A percentile compares a stretch with the other conserved stretches of the same genome.
Evolutionary conservation across 2,113 vertebrate species (phyloP).

Genomic region (Elaphurus davidianus): DNA sequence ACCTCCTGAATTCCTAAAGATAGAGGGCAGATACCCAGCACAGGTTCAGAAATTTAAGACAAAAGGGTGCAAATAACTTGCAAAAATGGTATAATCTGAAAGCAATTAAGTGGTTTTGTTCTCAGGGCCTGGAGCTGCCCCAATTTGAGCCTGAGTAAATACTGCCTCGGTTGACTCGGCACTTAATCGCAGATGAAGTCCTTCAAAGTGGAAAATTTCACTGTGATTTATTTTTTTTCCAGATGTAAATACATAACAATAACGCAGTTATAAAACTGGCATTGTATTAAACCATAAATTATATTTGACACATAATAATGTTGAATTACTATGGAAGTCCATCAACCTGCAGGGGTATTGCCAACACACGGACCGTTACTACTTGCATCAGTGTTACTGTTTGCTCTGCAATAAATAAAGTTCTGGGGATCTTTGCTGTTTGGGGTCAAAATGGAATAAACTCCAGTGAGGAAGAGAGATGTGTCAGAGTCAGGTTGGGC

Average conservation of each 20-base stretch:
- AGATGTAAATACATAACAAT: constrained; percentile 76
- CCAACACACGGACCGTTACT: neutral
- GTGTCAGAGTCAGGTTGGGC: too few relatives aligned
- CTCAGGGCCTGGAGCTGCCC: neutral
- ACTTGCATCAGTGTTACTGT: neutral
- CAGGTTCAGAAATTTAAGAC: neutral
- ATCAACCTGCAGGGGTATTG: constrained; percentile 34
- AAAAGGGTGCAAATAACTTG: neutral
- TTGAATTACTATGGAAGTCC: constrained; percentile 74
- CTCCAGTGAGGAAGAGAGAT: neutral
- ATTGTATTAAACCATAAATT: constrained; percentile 77
- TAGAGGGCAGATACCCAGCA: neutral
- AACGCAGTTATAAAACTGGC: constrained; percentile 72
- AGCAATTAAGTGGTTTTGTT: neutral
- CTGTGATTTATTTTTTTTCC: constrained; percentile 72
- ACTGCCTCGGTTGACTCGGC: neutral
- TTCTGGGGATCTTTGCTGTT: neutral
- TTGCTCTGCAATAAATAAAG: neutral
- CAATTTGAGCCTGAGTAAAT: neutral
- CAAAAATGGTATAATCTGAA: neutral
- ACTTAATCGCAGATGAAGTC: constrained; percentile 52
- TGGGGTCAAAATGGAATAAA: neutral
- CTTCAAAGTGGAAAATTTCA: constrained; percentile 66
- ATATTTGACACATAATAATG: constrained; percentile 76
- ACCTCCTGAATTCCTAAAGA: neutral